Conservation (phyloP, 2,888 invertebrate species). For the Heterodera filipjevi region DNA sequence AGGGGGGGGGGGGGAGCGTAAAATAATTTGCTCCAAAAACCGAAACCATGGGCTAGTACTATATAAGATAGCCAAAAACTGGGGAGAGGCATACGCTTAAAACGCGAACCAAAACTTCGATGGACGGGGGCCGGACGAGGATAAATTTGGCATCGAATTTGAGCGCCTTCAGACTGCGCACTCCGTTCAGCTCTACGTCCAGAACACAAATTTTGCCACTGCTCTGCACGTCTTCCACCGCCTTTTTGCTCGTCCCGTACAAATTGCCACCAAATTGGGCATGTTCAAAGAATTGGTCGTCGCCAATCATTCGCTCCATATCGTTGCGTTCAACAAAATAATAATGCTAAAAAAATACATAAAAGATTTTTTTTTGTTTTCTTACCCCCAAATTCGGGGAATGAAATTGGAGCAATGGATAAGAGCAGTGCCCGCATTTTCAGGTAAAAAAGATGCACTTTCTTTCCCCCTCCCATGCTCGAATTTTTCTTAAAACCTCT, state of each 20-base stretch:
- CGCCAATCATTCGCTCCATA: conserved; percentile 78
- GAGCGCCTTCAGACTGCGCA: conserved; percentile 79
- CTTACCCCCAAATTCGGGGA: too few species aligned
- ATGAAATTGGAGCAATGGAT: too few species aligned
- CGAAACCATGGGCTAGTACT: too few species aligned
- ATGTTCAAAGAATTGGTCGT: conserved; percentile 86
- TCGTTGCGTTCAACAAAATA: conserved; percentile 75
- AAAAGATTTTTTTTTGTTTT: too few species aligned
- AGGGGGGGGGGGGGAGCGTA: too few species aligned
- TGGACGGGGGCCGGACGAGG: conserved; percentile 83
- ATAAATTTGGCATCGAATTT: conserved; percentile 80
- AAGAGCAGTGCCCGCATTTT: too few species aligned
- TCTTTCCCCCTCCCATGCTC: too few species aligned
- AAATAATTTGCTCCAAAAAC: too few species aligned
- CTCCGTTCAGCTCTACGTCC: conserved; percentile 93
- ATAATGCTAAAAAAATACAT: conserved; percentile 47
- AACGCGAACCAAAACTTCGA: conserved; percentile 50
- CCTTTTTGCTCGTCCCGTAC: conserved; percentile 90
- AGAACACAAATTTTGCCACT: conserved; percentile 86
- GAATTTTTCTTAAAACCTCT: too few species aligned
- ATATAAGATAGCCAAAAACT: too few species aligned
- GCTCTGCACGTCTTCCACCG: conserved; percentile 80
- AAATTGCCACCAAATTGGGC: conserved; percentile 89
- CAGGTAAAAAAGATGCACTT: too few species aligned
- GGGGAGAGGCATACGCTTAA: conserved; percentile 6